Percentiles rank a stretch among this genome's conserved stretches.
These are phyloP conservation scores for Papilio protenor DNA, from an alignment of 2,888 invertebrate genomes.

Conservation along the genomic window DNA sequence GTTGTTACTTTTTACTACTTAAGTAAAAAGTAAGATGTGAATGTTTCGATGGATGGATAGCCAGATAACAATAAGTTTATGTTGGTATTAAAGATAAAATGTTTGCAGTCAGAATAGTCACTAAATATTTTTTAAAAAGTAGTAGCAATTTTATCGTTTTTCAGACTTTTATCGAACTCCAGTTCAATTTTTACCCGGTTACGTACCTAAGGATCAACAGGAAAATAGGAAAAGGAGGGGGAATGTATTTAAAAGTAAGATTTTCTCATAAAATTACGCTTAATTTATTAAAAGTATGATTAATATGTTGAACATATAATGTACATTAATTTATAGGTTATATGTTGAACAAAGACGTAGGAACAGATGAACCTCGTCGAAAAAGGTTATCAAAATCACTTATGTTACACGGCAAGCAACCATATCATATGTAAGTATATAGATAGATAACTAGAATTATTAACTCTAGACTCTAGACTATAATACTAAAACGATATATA, in stretches of 20 bases:
- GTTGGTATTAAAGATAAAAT: not conserved
- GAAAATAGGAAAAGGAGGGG: conserved; percentile 75
- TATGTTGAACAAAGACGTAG: conserved; percentile 70
- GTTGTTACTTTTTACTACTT: too few relatives aligned
- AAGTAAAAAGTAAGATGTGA: too few relatives aligned
- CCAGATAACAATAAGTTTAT: not conserved
- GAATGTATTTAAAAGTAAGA: conserved; percentile 74
- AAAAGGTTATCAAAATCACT: conserved; percentile 74
- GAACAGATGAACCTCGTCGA: conserved; percentile 50
- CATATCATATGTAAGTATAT: conserved; percentile 67
- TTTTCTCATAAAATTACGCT: not conserved
- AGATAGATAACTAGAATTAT: too few relatives aligned
- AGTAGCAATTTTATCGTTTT: conserved; percentile 31
- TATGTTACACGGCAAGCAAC: conserved; percentile 72
- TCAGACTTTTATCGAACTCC: conserved; percentile 77
- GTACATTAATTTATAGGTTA: conserved; percentile 69
- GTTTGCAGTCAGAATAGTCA: not conserved
- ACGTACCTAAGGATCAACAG: conserved; percentile 66
- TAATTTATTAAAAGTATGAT: too few relatives aligned
- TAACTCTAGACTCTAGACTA: not conserved
- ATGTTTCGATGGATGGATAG: too few relatives aligned
- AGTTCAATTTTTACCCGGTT: conserved; percentile 64
- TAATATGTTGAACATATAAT: not conserved
- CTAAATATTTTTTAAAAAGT: not conserved
- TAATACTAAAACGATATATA: not conserved